phyloP scores from a whole-genome alignment of 1,140 invertebrate species.

The Grapholita molesta region DNA sequence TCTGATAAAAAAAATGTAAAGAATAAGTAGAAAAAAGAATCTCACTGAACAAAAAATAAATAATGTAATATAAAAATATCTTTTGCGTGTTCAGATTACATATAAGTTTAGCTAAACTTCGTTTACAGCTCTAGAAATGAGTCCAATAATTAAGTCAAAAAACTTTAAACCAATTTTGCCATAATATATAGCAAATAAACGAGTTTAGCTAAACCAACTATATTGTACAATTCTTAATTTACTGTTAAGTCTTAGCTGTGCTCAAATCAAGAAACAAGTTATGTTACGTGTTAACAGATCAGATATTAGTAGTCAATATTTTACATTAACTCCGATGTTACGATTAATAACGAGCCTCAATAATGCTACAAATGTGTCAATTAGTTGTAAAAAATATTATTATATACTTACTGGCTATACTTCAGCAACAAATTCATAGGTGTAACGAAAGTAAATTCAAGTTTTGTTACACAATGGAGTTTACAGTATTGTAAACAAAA shows the following conservation, averaged over 20 bases:
- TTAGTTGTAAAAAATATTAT: too few relatives aligned
- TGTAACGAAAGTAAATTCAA: not conserved
- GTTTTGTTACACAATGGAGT: not conserved
- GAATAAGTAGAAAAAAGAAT: slow-evolving; percentile 8
- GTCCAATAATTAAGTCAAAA: too few relatives aligned
- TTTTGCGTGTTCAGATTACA: not conserved
- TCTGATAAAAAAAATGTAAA: slow-evolving; percentile 1
- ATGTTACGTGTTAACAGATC: not conserved
- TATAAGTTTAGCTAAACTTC: not conserved
- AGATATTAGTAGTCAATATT: not conserved
- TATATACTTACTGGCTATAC: too few relatives aligned
- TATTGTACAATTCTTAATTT: not conserved
- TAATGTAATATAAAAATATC: slow-evolving; percentile 4
- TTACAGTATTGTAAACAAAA: not conserved
- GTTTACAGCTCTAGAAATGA: too few relatives aligned
- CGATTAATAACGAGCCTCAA: not conserved
- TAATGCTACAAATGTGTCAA: not conserved
- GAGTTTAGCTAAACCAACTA: too few relatives aligned
- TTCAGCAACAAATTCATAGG: not conserved
- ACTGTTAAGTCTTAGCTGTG: not conserved
- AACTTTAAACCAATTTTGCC: too few relatives aligned
- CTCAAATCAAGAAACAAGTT: not conserved
- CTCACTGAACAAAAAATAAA: slow-evolving; percentile 16
- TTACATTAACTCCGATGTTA: not conserved
- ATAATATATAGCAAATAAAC: too few relatives aligned